Base-by-base conservation (phyloP, 2,888 invertebrate species). In the Drosophila neotestacea region DNA sequence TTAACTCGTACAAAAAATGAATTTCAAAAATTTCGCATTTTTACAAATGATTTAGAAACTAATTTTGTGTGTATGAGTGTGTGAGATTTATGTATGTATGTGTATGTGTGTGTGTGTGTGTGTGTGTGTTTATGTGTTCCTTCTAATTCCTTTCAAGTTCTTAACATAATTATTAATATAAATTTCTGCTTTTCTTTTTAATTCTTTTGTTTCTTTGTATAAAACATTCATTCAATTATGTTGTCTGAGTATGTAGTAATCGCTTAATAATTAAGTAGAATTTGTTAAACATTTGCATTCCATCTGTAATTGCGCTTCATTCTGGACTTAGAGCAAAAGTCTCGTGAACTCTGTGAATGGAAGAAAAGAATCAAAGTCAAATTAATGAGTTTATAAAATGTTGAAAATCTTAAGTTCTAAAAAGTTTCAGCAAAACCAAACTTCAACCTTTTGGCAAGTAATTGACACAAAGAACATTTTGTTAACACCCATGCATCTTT, bases 271-370 rank as follows among this genome's bases (percentile, higher is more conserved):
- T 81, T 72, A 56, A 47, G 50, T 64, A 62, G 22, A 55, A 47
- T 61, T 62, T 61, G 55, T 59, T 74, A 41, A 79, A 60, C 62
- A 46, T 54, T 66, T 44, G 61, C 63, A 48, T 51, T 64, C 59
- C 76, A 47, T 54, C 27, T 36, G 27, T 44, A 63, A 59, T 52
- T 56, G 55, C 64, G 44, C 56, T 41, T 36, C 54, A 22, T 58
- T 65, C 59, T 38, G 28, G 46, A 60, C 83, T 92, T 91, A 91
- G 65, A 91, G 91, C 81, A 91, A 83, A 81, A 91, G 90, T 91
- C 91, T 91, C 85, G 91, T 92, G 67, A 91, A 91, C 78, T 91
- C 91, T 91, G 88, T 1, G 79, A 87, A 68, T 50, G 54, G 54
- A 62, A 11, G 62, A 58, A 28, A 11, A 30, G n/a, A 62, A 39